Conservation (phyloP, 2,888 invertebrate genomes). For the Conomelus anceps region DNA sequence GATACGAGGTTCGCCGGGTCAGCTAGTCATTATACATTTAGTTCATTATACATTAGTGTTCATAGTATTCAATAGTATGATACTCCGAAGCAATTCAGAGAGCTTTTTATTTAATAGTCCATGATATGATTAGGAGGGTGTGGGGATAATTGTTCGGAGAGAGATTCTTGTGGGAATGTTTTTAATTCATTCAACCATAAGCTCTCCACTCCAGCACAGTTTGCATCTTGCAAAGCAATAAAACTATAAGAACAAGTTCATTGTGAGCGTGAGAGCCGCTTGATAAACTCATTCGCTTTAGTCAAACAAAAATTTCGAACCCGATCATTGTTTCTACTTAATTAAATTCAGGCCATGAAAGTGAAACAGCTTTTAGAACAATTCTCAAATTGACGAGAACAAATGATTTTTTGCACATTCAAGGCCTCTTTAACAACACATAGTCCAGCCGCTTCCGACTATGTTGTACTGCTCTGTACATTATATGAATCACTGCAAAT, state of each 20-base stretch:
- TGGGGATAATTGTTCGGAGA: too few relatives aligned
- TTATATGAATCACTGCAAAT: not conserved
- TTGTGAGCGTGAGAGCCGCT: not conserved
- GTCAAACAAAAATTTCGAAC: too few relatives aligned
- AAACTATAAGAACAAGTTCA: not conserved
- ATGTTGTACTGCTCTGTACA: not conserved
- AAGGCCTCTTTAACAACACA: not conserved
- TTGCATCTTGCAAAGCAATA: not conserved
- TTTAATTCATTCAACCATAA: not conserved
- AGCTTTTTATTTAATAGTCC: too few relatives aligned
- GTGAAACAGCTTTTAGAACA: not conserved
- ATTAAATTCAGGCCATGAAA: not conserved
- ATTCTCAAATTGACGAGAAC: not conserved
- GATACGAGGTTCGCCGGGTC: too few relatives aligned
- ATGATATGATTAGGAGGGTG: too few relatives aligned
- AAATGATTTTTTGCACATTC: not conserved
- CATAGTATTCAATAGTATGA: too few relatives aligned
- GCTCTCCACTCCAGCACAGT: not conserved
- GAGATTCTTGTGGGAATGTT: not conserved
- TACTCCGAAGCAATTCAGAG: too few relatives aligned
- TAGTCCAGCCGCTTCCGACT: not conserved
- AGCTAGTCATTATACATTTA: too few relatives aligned
- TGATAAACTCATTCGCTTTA: not conserved
- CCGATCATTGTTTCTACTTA: not conserved
- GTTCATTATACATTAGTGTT: too few relatives aligned